These are phyloP conservation scores for Homarus americanus DNA, from an alignment of 1,140 invertebrate species.

Conservation along the genomic window DNA sequence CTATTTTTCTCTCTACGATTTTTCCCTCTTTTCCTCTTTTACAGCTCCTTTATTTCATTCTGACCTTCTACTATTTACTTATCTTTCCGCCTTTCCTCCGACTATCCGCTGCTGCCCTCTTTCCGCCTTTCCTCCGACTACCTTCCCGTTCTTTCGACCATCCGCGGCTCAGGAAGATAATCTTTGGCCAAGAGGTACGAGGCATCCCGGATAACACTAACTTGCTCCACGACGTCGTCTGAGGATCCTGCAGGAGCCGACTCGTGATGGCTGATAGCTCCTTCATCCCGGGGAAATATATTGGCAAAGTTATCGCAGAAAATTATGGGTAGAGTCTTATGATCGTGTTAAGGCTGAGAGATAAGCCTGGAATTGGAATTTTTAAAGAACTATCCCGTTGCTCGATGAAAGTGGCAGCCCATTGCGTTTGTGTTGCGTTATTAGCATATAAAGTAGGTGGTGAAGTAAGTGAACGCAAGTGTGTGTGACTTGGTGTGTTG, in stretches of 20 bases:
- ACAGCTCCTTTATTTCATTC: too few relatives aligned
- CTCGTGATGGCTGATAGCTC: conserved; percentile 1
- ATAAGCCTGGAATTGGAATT: background rate
- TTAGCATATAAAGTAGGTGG: background rate
- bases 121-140: background rate
- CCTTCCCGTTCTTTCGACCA: background rate
- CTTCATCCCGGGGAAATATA: conserved; percentile 1
- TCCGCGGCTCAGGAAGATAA: background rate
- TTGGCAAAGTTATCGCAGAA: background rate
- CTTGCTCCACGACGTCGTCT: conserved; percentile 1
- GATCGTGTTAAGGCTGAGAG: background rate
- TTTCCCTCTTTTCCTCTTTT: too few relatives aligned
- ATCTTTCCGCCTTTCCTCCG: too few relatives aligned
- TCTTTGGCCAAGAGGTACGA: background rate
- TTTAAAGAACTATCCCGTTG: background rate
- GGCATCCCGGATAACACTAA: conserved; percentile 10
- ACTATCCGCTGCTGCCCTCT: background rate
- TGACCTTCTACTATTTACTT: too few relatives aligned
- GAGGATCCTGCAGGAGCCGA: background rate
- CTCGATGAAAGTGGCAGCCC: background rate
- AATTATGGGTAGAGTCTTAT: background rate
- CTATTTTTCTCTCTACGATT: too few relatives aligned
- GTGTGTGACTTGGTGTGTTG: too few relatives aligned
- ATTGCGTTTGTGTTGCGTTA: background rate
- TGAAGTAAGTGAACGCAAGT: background rate